Percentiles rank a stretch among this genome's conserved stretches.
These are phyloP conservation scores for Drosophila pallidifrons DNA, from an alignment of 1,140 invertebrate species.

Conservation along the genomic window DNA sequence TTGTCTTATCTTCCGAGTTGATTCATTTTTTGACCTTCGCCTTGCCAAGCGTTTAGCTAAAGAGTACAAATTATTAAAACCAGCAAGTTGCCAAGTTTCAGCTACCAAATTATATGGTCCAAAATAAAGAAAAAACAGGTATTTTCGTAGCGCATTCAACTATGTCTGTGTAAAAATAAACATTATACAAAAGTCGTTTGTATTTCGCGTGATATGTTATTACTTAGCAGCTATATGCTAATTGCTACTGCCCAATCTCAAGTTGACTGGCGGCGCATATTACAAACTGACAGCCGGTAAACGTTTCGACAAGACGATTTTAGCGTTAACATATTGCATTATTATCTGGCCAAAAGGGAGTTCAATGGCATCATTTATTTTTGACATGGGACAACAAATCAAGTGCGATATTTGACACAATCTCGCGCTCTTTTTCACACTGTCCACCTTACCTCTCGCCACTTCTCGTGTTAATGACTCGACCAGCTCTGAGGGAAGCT, in stretches of 20 bases:
- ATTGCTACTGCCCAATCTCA: slow-evolving; percentile 53
- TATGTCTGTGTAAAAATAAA: neutral
- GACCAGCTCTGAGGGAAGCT: neutral
- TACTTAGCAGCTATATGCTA: slow-evolving; percentile 69
- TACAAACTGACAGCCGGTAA: slow-evolving; percentile 34
- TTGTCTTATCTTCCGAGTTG: slow-evolving; percentile 2
- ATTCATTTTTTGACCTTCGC: slow-evolving; percentile 28
- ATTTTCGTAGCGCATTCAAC: slow-evolving; percentile 47
- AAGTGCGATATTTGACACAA: slow-evolving; percentile 65
- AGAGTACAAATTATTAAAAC: slow-evolving; percentile 31
- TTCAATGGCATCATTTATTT: slow-evolving; percentile 68
- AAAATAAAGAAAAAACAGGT: slow-evolving; percentile 21
- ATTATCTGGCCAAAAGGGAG: slow-evolving; percentile 31
- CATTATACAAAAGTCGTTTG: neutral
- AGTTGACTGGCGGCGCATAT: slow-evolving; percentile 37
- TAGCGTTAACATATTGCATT: slow-evolving; percentile 12
- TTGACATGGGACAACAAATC: slow-evolving; percentile 46
- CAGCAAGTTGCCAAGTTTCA: slow-evolving; percentile 8
- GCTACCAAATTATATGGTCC: slow-evolving; percentile 31
- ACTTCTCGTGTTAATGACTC: slow-evolving; percentile 2
- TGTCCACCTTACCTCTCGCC: neutral
- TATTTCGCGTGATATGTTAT: slow-evolving; percentile 17
- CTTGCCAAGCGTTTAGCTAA: slow-evolving; percentile 34
- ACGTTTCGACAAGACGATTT: slow-evolving; percentile 22
- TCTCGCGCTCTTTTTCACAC: neutral